Percentiles rank a stretch among this genome's conserved stretches.
phyloP scores from a whole-genome alignment of 2,113 vertebrate species.

The Choloepus hoffmanni region DNA sequence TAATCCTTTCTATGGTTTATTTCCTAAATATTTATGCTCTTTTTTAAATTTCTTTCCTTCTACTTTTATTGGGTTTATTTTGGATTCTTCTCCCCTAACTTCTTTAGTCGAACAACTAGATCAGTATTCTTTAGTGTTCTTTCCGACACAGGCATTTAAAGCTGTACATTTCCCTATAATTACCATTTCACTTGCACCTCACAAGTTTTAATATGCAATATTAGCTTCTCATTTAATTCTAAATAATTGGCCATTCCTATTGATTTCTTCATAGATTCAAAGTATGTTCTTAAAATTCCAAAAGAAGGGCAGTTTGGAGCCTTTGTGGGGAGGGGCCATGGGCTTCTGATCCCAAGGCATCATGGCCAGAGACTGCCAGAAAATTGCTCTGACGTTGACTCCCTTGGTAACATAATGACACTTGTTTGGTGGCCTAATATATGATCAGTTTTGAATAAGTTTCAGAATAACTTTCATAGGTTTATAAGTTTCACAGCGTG shows the following conservation, averaged over 20 bases:
- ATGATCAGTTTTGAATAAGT: neutral
- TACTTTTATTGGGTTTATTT: neutral
- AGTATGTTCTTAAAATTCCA: neutral
- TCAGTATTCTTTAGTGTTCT: neutral
- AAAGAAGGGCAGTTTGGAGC: neutral
- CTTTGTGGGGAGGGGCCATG: accelerated
- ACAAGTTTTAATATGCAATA: neutral
- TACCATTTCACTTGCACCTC: neutral
- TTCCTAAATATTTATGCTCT: neutral
- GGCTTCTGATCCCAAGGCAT: neutral
- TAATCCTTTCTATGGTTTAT: accelerated
- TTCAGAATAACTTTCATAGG: too few relatives aligned
- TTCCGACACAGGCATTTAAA: neutral
- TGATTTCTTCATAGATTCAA: neutral
- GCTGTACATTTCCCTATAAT: neutral
- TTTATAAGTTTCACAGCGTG: neutral
- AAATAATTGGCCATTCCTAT: neutral
- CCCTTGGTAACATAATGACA: neutral
- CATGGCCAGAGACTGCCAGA: neutral
- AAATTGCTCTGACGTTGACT: too few relatives aligned
- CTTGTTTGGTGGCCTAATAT: too few relatives aligned
- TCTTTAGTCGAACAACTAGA: neutral
- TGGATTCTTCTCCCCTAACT: neutral
- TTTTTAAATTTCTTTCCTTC: neutral
- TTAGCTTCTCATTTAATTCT: neutral